phyloP scores from a whole-genome alignment of 2,113 vertebrate genomes.

The Nothobranchius furzeri region DNA sequence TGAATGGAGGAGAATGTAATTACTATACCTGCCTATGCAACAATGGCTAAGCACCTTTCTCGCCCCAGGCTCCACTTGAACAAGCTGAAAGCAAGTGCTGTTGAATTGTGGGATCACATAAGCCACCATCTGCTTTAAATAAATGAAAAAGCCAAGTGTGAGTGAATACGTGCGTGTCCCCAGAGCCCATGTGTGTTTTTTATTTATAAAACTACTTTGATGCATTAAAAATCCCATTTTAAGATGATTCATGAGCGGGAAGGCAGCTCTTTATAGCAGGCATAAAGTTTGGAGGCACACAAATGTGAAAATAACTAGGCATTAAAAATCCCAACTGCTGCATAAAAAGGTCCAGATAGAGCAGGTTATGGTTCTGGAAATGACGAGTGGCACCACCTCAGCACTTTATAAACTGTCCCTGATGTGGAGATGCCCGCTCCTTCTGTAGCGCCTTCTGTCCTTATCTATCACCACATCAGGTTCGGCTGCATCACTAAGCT shows the following conservation, averaged over 20 bases:
- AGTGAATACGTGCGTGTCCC: constrained; percentile 6
- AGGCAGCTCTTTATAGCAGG: constrained; percentile 15
- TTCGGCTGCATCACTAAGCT: neutral
- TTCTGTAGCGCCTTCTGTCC: neutral
- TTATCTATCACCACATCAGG: neutral
- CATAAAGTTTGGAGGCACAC: constrained; percentile 28
- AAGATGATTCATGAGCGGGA: neutral
- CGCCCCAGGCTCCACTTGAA: constrained; percentile 51
- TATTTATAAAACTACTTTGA: constrained; percentile 7
- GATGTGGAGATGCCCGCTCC: neutral
- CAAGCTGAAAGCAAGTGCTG: constrained; percentile 56
- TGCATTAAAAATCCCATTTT: constrained; percentile 15
- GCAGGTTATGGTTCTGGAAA: neutral
- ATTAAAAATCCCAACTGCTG: constrained; percentile 22
- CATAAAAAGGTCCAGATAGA: neutral
- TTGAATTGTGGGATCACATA: constrained; percentile 59
- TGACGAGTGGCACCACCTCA: neutral
- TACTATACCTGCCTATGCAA: constrained; percentile 69
- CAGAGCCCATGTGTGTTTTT: neutral
- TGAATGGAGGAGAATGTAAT: constrained; percentile 70
- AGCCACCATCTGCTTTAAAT: constrained; percentile 40
- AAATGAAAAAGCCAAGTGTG: constrained; percentile 17
- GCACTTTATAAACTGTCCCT: constrained; percentile 10
- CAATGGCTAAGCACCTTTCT: constrained; percentile 69
- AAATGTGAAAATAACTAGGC: constrained; percentile 32